Percentiles rank a stretch among this genome's conserved stretches.
phyloP scores from a whole-genome alignment of 1,140 invertebrate genomes.

The Oryzaephilus surinamensis region DNA sequence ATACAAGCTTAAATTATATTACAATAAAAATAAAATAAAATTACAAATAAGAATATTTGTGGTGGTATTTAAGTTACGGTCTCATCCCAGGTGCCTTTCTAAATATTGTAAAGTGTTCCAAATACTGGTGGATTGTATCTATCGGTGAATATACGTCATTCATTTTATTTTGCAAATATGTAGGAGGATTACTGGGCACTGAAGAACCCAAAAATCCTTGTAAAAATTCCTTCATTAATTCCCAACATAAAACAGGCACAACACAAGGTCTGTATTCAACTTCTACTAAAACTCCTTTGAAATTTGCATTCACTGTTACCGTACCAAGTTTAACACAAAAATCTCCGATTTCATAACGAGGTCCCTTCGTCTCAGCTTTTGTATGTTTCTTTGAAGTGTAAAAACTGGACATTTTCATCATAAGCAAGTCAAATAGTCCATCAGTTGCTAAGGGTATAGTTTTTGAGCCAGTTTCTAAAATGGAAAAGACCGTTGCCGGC shows the following conservation, averaged over 20 bases:
- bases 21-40: too few species aligned
- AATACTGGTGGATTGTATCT: slow-evolving; percentile 89
- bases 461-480: slow-evolving; percentile 79
- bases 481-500: slow-evolving; percentile 85
- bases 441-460: slow-evolving; percentile 81
- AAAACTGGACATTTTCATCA: slow-evolving; percentile 77
- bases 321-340: slow-evolving; percentile 91
- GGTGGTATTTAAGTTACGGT: slow-evolving; percentile 12
- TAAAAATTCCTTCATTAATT: slow-evolving; percentile 82
- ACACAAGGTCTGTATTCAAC: slow-evolving; percentile 90
- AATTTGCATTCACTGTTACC: slow-evolving; percentile 84
- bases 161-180: slow-evolving; percentile 60
- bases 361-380: slow-evolving; percentile 81
- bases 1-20: too few species aligned
- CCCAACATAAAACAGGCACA: slow-evolving; percentile 79
- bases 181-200: slow-evolving; percentile 51
- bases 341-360: slow-evolving; percentile 84
- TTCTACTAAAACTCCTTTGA: slow-evolving; percentile 90
- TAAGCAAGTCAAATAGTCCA: slow-evolving; percentile 79
- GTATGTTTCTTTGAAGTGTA: slow-evolving; percentile 84
- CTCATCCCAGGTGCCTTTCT: slow-evolving; percentile 55
- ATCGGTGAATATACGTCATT: slow-evolving; percentile 82
- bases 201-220: slow-evolving; percentile 80
- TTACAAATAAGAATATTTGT: too few species aligned
- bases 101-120: slow-evolving; percentile 87